These are phyloP conservation scores for Pogona vitticeps DNA, from an alignment of 2,113 vertebrate genomes.

Conservation along the genomic window DNA sequence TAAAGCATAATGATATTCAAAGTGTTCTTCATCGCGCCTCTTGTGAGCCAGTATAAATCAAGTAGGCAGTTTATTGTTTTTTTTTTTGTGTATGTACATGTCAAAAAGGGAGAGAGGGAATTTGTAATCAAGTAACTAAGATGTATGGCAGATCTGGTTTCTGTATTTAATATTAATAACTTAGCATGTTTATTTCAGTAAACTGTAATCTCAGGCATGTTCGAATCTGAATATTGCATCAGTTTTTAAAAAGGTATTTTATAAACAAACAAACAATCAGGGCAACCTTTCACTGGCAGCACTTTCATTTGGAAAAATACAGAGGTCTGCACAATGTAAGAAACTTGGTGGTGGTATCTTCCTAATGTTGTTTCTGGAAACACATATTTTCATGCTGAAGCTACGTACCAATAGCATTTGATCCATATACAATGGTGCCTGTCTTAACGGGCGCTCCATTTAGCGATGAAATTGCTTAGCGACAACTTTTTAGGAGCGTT, in stretches of 20 bases:
- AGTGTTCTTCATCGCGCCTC: slow-evolving; percentile 54
- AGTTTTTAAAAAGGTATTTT: slow-evolving; percentile 32
- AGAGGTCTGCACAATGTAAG: slow-evolving; percentile 25
- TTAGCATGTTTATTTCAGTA: slow-evolving; percentile 49
- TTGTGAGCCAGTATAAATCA: slow-evolving; percentile 52
- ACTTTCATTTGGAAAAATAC: slow-evolving; percentile 42
- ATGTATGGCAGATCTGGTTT: slow-evolving; percentile 34
- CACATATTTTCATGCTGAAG: background rate
- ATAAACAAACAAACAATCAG: slow-evolving; percentile 36
- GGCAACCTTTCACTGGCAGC: slow-evolving; percentile 16
- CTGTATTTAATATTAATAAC: slow-evolving; percentile 40
- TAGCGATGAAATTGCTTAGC: too few relatives aligned
- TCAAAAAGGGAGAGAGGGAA: slow-evolving; percentile 19
- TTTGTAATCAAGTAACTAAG: slow-evolving; percentile 62
- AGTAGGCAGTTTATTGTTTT: slow-evolving; percentile 40
- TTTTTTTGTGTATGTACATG: slow-evolving; percentile 26
- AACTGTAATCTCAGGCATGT: slow-evolving; percentile 59
- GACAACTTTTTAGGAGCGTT: too few relatives aligned
- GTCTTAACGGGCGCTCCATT: too few relatives aligned
- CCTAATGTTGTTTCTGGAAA: background rate
- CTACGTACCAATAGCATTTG: background rate
- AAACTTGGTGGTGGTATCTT: background rate
- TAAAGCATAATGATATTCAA: slow-evolving; percentile 62
- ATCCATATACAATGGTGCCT: background rate
- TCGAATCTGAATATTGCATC: slow-evolving; percentile 37